Conservation (phyloP, 1,140 invertebrate genomes). For the Apis mellifera region DNA sequence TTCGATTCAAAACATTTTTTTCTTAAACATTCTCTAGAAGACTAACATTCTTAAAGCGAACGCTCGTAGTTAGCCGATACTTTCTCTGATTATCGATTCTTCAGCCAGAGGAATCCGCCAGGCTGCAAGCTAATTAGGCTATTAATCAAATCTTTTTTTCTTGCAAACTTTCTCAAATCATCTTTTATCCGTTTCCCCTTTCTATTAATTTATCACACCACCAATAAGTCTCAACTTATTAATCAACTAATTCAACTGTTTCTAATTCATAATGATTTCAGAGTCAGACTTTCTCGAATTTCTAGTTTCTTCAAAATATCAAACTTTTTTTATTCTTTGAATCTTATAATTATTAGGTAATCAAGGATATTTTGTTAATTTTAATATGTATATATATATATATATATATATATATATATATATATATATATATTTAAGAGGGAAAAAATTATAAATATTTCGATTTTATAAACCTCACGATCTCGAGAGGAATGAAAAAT, state of each 20-base stretch:
- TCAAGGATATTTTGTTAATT: too few species aligned
- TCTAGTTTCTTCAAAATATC: neutral
- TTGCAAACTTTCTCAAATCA: neutral
- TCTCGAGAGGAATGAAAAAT: too few species aligned
- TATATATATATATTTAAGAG: too few species aligned
- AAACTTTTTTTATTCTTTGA: too few species aligned
- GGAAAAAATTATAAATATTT: too few species aligned
- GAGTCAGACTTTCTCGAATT: neutral
- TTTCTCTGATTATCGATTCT: conserved; percentile 1
- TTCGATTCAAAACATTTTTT: too few species aligned
- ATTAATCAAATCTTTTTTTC: neutral
- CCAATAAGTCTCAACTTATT: neutral
- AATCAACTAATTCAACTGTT: too few species aligned
- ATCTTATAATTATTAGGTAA: too few species aligned
- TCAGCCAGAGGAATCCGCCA: neutral
- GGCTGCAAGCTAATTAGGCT: neutral
- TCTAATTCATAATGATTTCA: neutral
- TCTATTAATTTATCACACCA: neutral
- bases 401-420: too few species aligned
- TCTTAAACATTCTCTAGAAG: too few species aligned
- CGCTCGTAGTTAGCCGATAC: neutral
- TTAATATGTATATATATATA: too few species aligned
- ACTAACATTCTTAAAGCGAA: neutral
- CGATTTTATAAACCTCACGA: too few species aligned
- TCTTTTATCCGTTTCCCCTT: neutral